Evolutionary conservation across 2,797 vertebrate species (phyloP).

Genomic region (Champsocephalus gunnari): DNA sequence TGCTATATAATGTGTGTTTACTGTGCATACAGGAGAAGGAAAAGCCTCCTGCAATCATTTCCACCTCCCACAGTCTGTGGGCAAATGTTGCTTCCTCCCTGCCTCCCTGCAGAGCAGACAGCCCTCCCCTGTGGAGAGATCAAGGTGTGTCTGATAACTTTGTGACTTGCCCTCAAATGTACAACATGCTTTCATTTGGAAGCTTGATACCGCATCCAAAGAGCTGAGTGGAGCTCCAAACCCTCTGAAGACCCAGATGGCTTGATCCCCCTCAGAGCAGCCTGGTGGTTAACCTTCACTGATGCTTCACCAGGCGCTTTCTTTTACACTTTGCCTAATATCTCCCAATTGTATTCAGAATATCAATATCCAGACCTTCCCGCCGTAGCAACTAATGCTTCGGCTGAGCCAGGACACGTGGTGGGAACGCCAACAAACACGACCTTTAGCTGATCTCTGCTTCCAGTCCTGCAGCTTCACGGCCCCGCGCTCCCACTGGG

Average conservation of each 20-base stretch:
- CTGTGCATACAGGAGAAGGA: background rate
- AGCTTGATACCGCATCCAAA: conserved; percentile 16
- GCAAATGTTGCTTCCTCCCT: conserved; percentile 17
- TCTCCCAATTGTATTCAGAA: conserved; percentile 26
- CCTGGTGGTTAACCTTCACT: conserved; percentile 53
- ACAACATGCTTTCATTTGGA: conserved; percentile 27
- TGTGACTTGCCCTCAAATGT: conserved; percentile 23
- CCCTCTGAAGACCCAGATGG: conserved; percentile 31
- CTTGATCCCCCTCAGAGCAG: conserved; percentile 42
- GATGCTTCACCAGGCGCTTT: conserved; percentile 20
- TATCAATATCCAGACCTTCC: background rate
- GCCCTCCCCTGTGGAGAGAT: conserved; percentile 24
- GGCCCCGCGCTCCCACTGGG: conserved; percentile 18
- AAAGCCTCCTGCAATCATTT: background rate
- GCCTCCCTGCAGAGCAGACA: conserved; percentile 41
- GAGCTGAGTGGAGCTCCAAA: conserved; percentile 17
- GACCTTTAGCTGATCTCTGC: conserved; percentile 45
- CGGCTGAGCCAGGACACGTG: conserved; percentile 14
- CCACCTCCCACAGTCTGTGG: conserved; percentile 16
- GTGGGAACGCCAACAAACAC: conserved; percentile 38
- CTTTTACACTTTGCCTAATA: conserved; percentile 28
- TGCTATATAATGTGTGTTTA: background rate
- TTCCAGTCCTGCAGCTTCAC: conserved; percentile 35
- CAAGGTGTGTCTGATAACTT: conserved; percentile 37
- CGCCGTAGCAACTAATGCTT: conserved; percentile 7